Evolutionary conservation across 2,797 vertebrate species (phyloP), one percentile per base, ranked within the genome.

Genomic region (Aulostomus chinensis): DNA sequence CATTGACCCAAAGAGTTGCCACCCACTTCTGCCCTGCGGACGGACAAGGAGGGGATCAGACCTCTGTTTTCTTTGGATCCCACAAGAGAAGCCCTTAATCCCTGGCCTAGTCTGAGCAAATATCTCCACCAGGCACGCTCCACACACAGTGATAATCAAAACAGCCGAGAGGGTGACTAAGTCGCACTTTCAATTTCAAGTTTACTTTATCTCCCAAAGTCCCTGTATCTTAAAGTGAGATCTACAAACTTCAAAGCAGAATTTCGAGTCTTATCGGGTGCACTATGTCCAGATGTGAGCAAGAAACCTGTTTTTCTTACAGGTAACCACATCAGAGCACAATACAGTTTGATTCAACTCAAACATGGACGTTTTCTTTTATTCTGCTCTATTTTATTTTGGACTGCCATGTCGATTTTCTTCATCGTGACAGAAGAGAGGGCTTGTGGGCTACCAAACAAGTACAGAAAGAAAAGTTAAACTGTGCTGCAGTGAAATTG

Each of bases 31-130:
- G 47, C 42, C 76, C 58, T n/a, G 33, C 10, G 14, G 70, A 50
- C 58, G 52, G 71, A 78, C 74, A 73, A 21, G 46, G 51, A 41
- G 25, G 53, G 51, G 85, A 81, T 82, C 83, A 81, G 60, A 47
- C 43, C 69, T 74, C 64, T 85, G 80, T 88, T 90, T 89, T 84
- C 76, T 51, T 68, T 74, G 66, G 80, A 86, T 84, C 63, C 58
- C 67, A 40, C 48, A 55, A 61, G 67, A 76, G 68, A 78, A 76
- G 73, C 64, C 53, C 58, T 81, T 87, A 89, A 91, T 90, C 87
- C 80, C 35, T 0, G 69, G 67, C 79, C 80, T 74, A 80, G 71
- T 66, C 85, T 86, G 78, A 83, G 73, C 73, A 88, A 90, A 90
- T 60, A 88, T 59, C 76, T 68, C 80, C 69, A 13, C 35, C 73